Base-by-base conservation (phyloP, 2,888 invertebrate species). In the Tenthredo distinguenda region DNA sequence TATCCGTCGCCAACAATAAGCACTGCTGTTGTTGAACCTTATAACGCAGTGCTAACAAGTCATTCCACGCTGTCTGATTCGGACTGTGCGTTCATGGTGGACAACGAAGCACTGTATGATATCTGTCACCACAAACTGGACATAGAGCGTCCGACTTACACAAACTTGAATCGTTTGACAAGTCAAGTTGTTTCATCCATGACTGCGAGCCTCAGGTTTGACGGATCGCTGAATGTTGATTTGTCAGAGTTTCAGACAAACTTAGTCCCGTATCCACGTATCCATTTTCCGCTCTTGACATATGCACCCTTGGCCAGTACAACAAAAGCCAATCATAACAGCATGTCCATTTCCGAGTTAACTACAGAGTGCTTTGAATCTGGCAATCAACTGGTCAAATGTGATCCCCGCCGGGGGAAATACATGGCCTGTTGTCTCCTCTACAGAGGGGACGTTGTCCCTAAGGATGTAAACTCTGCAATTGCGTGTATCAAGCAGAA, bases 121-220 rank as follows among this genome's bases (percentile, higher is more conserved):
- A 95, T 95, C 87, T 95, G 95, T 90, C 91, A 94, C 26, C 92
- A 94, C 77, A 95, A 95, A 88, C 91, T 96, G 85, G 94, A 94
- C 89, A 93, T 95, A 84, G 94, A 94, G 84, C 91, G 95, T 55
- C 95, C 95, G 21, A 94, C 95, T 10, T 96, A 95, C 91, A 94
- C 94, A 15, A 95, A 95, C 91, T 91, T 95, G 86, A 95, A 96
- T 88, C 93, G 95, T 62, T 92, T 95, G 47, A 94, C 95, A 85
- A 94, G 94, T 84, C 92, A 92, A 87, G 92, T 93, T 40, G 90
- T 91, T 43, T 87, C 88, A 1, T 86, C 88, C 10, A 87, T 88
- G 93, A 87, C 92, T 94, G 68, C 95, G 95, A 40, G 94, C 95
- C 72, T 88, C 40, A 84, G 88, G 26, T 88, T 88, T 74, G 68